Evolutionary conservation across 2,888 invertebrate genomes (phyloP).

Genomic region (Biston betularia): DNA sequence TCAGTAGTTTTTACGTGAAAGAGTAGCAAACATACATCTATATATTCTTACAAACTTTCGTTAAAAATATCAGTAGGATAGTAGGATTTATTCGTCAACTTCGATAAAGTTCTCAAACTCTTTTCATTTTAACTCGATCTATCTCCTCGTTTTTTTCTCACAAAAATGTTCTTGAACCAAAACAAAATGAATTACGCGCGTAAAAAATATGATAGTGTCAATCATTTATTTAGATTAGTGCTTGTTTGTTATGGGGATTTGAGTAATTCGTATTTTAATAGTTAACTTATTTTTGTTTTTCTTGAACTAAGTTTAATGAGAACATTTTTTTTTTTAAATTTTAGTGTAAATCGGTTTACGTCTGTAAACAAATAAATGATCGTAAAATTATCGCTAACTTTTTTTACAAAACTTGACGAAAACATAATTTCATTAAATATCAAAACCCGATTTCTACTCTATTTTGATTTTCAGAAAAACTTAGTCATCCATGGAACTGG

Average conservation of each 20-base stretch:
- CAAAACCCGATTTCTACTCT: neutral
- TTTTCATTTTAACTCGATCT: neutral
- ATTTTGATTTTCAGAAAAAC: neutral
- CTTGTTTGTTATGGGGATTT: slow-evolving; percentile 11
- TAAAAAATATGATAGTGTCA: slow-evolving; percentile 3
- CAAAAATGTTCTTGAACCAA: neutral
- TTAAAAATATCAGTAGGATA: no score
- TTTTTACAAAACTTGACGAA: neutral
- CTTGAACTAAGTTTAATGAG: neutral
- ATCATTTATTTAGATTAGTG: slow-evolving; percentile 1
- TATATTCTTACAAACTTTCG: no score
- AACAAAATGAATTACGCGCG: neutral
- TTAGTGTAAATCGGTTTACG: neutral
- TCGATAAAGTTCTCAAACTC: no score
- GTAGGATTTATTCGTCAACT: no score
- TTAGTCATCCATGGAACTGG: slow-evolving; percentile 4
- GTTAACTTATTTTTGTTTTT: neutral
- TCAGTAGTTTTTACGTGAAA: no score
- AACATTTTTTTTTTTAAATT: slow-evolving; percentile 1
- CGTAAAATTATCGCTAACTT: neutral
- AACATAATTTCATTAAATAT: neutral
- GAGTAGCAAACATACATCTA: no score
- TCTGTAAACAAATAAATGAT: neutral
- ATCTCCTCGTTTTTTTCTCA: neutral
- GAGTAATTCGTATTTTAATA: neutral